phyloP scores from a whole-genome alignment of 2,888 invertebrate genomes.

The Caenorhabditis becei region DNA sequence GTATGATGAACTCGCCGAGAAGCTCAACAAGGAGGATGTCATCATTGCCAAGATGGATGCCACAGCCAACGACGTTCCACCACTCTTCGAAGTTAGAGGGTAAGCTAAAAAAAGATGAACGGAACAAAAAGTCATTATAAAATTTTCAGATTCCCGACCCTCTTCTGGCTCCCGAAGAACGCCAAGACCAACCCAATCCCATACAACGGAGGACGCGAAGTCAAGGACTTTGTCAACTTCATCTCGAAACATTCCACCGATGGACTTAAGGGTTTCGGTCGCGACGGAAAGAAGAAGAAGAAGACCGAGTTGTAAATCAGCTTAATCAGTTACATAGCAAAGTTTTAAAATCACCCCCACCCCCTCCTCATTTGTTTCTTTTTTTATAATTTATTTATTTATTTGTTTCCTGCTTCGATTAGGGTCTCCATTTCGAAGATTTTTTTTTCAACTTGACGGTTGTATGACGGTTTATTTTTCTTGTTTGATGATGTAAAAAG shows the following conservation, averaged over 20 bases:
- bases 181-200: slow-evolving; percentile 83
- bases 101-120: slow-evolving; percentile 70
- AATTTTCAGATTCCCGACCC: slow-evolving; percentile 90
- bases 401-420: slow-evolving; percentile 54
- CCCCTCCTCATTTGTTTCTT: slow-evolving; percentile 25
- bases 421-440: slow-evolving; percentile 43
- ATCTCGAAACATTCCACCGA: slow-evolving; percentile 92
- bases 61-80: slow-evolving; percentile 97
- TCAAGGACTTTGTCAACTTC: slow-evolving; percentile 95
- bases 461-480: slow-evolving; percentile 63
- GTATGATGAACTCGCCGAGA: slow-evolving; percentile 91
- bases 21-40: slow-evolving; percentile 89
- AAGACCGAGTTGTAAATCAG: slow-evolving; percentile 83
- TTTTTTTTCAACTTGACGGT: slow-evolving; percentile 59
- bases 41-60: slow-evolving; percentile 98
- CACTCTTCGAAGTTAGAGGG: slow-evolving; percentile 92
- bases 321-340: slow-evolving; percentile 63
- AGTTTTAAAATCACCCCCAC: slow-evolving; percentile 18
- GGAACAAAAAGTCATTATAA: slow-evolving; percentile 8
- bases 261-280: slow-evolving; percentile 91
- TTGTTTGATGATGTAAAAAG: slow-evolving; percentile 60
- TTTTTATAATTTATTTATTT: slow-evolving; percentile 59
- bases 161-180: slow-evolving; percentile 95
- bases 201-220: slow-evolving; percentile 91
- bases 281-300: slow-evolving; percentile 87